Percentiles rank a stretch among this genome's conserved stretches.
Conservation (phyloP, 1,140 invertebrate genomes). For the Pseudobourletiella spinata region DNA sequence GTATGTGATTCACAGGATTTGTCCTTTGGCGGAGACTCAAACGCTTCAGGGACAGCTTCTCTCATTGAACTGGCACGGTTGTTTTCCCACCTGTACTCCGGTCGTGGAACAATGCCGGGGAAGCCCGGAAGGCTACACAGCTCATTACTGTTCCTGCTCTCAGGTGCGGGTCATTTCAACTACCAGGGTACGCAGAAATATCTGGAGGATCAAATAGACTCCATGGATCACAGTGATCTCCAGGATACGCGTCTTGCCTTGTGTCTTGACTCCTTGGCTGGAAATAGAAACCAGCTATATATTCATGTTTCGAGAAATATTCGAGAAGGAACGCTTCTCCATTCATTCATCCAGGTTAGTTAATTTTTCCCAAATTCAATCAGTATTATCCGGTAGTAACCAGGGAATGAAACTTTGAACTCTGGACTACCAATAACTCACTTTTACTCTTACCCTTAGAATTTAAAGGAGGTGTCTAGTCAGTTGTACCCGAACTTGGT, state of each 20-base stretch:
- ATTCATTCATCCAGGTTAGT: slow-evolving; percentile 57
- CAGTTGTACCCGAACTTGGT: slow-evolving; percentile 45
- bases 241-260: slow-evolving; percentile 81
- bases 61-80: slow-evolving; percentile 79
- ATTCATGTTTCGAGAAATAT: slow-evolving; percentile 96
- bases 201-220: slow-evolving; percentile 84
- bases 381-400: too few species aligned
- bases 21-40: slow-evolving; percentile 79
- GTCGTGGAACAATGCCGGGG: slow-evolving; percentile 2
- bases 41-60: slow-evolving; percentile 83
- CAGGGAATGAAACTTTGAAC: too few species aligned
- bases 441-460: slow-evolving; percentile 34
- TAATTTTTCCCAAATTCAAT: too few species aligned
- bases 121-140: slow-evolving; percentile 60
- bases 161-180: slow-evolving; percentile 89
- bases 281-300: slow-evolving; percentile 52
- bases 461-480: slow-evolving; percentile 51
- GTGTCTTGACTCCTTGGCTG: slow-evolving; percentile 77
- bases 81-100: slow-evolving; percentile 84
- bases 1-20: slow-evolving; percentile 53
- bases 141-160: slow-evolving; percentile 78
- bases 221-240: slow-evolving; percentile 38
- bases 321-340: slow-evolving; percentile 67
- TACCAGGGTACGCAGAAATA: slow-evolving; percentile 94
- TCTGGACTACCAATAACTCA: too few species aligned